phyloP scores from a whole-genome alignment of 2,888 invertebrate species.

The Chaitophorus viminalis region DNA sequence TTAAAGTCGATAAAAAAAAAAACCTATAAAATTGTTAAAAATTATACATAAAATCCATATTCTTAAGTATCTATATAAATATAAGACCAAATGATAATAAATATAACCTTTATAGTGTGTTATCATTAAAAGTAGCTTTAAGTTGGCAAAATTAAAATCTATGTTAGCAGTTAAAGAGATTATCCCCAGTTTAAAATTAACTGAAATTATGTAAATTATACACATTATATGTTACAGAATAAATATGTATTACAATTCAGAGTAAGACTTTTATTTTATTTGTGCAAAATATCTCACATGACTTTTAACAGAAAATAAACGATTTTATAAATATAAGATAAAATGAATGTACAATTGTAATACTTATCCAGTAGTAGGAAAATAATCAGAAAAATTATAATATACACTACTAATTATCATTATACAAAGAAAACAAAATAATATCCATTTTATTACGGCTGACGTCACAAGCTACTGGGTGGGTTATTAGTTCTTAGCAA shows the following conservation, averaged over 20 bases:
- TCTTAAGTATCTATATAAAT: background rate
- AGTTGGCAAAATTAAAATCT: background rate
- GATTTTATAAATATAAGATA: slow-evolving; percentile 1
- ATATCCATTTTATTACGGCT: too few relatives aligned
- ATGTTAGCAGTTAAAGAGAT: background rate
- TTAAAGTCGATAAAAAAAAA: too few relatives aligned
- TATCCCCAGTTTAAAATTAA: too few relatives aligned
- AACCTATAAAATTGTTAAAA: background rate
- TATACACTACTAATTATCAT: background rate
- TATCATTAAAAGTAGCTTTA: background rate
- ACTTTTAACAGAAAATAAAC: background rate
- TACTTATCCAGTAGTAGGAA: background rate
- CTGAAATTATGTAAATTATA: background rate
- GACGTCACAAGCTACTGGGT: too few relatives aligned
- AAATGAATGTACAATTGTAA: background rate
- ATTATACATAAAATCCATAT: background rate
- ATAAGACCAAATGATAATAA: background rate
- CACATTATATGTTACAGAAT: background rate
- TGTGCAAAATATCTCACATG: background rate
- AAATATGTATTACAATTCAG: too few relatives aligned
- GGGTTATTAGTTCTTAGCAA: too few relatives aligned
- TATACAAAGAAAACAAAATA: background rate
- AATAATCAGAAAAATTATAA: background rate
- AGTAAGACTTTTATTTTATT: too few relatives aligned
- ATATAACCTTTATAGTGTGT: background rate